phyloP scores from a whole-genome alignment of 2,888 invertebrate species.

The Argyra leucocephala region DNA sequence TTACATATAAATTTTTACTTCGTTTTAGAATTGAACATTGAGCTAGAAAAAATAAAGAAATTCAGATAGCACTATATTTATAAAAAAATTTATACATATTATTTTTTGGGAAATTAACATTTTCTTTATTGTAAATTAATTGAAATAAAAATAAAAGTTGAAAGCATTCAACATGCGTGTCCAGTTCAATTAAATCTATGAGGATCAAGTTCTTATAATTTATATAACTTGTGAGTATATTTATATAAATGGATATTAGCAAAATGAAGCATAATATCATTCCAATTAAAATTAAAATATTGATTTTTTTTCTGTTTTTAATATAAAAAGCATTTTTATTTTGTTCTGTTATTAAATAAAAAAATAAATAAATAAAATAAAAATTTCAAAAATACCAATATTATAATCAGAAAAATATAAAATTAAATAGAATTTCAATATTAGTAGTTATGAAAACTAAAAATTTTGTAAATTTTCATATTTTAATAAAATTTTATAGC shows the following conservation, averaged over 20 bases:
- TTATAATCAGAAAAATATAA: not conserved
- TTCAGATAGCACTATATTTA: too few species aligned
- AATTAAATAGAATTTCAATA: too few species aligned
- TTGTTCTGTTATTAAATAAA: not conserved
- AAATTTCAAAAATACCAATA: not conserved
- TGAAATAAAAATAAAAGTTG: too few species aligned
- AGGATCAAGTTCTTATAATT: not conserved
- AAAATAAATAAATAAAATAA: not conserved
- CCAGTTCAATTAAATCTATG: not conserved
- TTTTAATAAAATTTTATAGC: too few species aligned
- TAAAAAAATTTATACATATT: too few species aligned
- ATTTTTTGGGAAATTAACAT: too few species aligned
- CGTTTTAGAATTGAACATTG: too few species aligned
- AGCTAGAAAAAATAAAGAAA: too few species aligned
- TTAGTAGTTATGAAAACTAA: too few species aligned
- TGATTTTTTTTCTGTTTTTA: not conserved
- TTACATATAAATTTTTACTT: too few species aligned
- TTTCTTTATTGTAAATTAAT: too few species aligned
- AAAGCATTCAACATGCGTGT: not conserved
- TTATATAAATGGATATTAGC: not conserved
- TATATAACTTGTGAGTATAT: not conserved
- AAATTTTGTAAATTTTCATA: too few species aligned
- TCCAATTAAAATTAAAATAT: not conserved
- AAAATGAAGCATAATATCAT: conserved; percentile 6
- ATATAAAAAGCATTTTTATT: not conserved